Base-by-base conservation (phyloP, 1,140 invertebrate species). In the Pogonognathellus flavescens region DNA sequence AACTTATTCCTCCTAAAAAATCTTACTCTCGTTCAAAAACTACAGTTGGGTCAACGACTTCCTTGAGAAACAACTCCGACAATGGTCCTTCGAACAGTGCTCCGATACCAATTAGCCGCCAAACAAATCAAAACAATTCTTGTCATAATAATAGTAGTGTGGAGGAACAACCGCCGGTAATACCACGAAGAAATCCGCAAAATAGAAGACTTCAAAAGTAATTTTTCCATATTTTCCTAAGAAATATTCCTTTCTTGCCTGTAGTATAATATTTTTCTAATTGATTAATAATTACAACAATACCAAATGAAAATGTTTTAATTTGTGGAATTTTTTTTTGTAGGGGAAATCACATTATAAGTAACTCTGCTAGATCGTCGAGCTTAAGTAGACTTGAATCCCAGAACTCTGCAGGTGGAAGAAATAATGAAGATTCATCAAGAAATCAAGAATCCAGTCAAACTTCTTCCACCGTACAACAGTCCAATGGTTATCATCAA, bases 371-470 rank as follows among this genome's bases (percentile, higher is more conserved):
- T 16, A 41, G 84, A 57, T 85, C 84, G 1, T 85, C 84, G 4
- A 85, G 84, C 52, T 59, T 85, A 31, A 85, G 62, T 50, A 76
- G 84, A 85, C 22, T 85, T 14, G 80, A 85, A 25, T 80, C 70
- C 41, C 31, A 31, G 14, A 50, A 31, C 16, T 49, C 70, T 18
- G 1, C 52, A 14, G 25, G 50, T 41, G 82, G 57, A 49, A 50
- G 82, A 18, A 60, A 59, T 55, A 66, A 14, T 20, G 62, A 66
- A 25, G 6, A 41, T 41, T 41, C 31, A 41, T 14, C 22, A 14
- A 66, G 62, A 25, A 10, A 25, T 11, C 9, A 25, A 31, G 62
- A 66, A 66, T 25, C 62, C 25, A 14, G 3, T 7, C 8, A 9
- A 13, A 31, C 2, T 66, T 31, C 62, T 66, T 10, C 70, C 49